phyloP scores from a whole-genome alignment of 2,113 vertebrate species.

The Podarcis cretensis region DNA sequence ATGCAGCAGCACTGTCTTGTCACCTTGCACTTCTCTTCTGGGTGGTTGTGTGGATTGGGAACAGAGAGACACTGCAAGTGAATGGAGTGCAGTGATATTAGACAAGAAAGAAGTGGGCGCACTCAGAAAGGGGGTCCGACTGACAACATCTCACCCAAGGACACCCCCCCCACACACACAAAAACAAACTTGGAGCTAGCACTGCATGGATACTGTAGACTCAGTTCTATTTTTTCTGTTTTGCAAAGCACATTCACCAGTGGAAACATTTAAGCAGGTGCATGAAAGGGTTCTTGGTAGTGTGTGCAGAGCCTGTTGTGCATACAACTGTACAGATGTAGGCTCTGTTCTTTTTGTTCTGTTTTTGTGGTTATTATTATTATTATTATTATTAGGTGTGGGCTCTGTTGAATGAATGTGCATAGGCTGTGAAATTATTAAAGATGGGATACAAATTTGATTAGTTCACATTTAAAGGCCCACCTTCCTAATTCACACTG shows the following conservation, averaged over 20 bases:
- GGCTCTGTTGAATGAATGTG: too few relatives aligned
- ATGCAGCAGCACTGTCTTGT: neutral
- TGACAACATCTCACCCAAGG: neutral
- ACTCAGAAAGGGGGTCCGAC: neutral
- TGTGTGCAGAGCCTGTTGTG: neutral
- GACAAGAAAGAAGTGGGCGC: neutral
- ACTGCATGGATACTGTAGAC: neutral
- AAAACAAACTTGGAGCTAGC: neutral
- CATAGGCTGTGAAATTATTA: too few relatives aligned
- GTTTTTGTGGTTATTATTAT: too few relatives aligned
- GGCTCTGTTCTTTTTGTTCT: too few relatives aligned
- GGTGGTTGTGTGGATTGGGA: neutral
- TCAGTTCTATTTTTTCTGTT: neutral
- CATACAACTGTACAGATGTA: too few relatives aligned
- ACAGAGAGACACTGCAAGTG: neutral
- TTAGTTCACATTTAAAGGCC: too few relatives aligned
- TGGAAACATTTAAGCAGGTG: neutral
- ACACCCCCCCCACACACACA: too few relatives aligned
- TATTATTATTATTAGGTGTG: too few relatives aligned
- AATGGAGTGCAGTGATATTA: neutral
- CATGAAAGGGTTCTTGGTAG: neutral
- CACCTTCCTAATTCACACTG: too few relatives aligned
- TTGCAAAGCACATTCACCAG: neutral
- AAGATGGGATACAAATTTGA: too few relatives aligned
- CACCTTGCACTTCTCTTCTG: neutral